phyloP scores from a whole-genome alignment of 2,888 invertebrate species.

The Drosophila robusta region DNA sequence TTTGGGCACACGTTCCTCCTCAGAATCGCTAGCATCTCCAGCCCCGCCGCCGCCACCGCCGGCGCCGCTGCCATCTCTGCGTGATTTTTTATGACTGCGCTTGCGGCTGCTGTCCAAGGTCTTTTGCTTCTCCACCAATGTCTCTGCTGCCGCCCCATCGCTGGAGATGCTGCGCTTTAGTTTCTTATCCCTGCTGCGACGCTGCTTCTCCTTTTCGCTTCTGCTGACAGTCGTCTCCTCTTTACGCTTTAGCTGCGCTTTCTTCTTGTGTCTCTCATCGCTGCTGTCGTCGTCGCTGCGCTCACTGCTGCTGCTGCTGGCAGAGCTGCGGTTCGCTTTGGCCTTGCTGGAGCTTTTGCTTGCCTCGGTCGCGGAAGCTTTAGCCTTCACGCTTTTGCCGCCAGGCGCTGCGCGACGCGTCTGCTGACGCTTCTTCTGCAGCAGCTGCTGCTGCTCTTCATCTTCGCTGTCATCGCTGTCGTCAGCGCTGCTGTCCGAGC shows the following conservation, averaged over 20 bases:
- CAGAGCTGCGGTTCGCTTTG: constrained; percentile 58
- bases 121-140: constrained; percentile 31
- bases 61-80: constrained; percentile 57
- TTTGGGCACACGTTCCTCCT: constrained; percentile 85
- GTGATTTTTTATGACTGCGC: constrained; percentile 64
- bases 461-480: constrained; percentile 86
- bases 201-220: constrained; percentile 43
- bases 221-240: constrained; percentile 30
- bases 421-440: constrained; percentile 25
- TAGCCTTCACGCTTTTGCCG: constrained; percentile 35
- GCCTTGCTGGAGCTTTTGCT: constrained; percentile 27
- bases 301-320: constrained; percentile 71
- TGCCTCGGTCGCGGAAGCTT: constrained; percentile 40
- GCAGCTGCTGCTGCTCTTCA: constrained; percentile 64
- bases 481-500: constrained; percentile 83
- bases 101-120: constrained; percentile 53
- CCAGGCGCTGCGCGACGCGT: constrained; percentile 64
- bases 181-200: constrained; percentile 58
- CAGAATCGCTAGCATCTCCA: constrained; percentile 86
- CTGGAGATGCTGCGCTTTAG: constrained; percentile 56
- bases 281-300: constrained; percentile 80
- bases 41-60: constrained; percentile 45
- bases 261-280: constrained; percentile 77
- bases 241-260: constrained; percentile 41
- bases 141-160: constrained; percentile 20